Evolutionary conservation across 35 echinoderm and acorn worm species (phyloP).

Genomic region (Heliocidaris tuberculata): DNA sequence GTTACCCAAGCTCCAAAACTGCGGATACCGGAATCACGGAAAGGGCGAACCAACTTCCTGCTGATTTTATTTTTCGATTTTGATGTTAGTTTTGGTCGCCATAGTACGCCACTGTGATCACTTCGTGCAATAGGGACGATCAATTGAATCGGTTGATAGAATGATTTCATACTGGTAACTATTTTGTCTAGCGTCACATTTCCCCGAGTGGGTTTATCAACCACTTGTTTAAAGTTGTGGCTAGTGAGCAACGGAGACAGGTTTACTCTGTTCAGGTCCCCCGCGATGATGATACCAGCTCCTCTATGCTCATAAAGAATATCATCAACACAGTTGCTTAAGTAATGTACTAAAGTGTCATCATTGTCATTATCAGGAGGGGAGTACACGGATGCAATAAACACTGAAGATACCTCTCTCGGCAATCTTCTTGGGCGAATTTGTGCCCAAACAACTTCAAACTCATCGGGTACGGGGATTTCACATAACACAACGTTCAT

Average conservation of each 20-base stretch:
- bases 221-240: no score
- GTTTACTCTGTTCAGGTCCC: not conserved
- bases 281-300: not conserved
- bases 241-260: not conserved
- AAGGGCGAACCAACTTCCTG: no score
- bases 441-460: no score
- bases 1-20: no score
- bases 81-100: no score
- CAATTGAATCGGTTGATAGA: not conserved
- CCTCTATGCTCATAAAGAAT: not conserved
- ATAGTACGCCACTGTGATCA: not conserved
- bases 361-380: not conserved
- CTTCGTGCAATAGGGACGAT: not conserved
- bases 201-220: no score
- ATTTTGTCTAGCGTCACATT: not conserved
- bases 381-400: not conserved
- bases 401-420: not conserved
- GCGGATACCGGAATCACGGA: no score
- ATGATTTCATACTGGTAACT: not conserved
- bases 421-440: not conserved
- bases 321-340: not conserved
- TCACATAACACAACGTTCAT: no score
- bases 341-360: not conserved
- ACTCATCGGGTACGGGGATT: no score
- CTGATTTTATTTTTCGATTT: no score